These are phyloP conservation scores for Tiphia femorata DNA, from an alignment of 2,888 invertebrate species.

Conservation along the genomic window DNA sequence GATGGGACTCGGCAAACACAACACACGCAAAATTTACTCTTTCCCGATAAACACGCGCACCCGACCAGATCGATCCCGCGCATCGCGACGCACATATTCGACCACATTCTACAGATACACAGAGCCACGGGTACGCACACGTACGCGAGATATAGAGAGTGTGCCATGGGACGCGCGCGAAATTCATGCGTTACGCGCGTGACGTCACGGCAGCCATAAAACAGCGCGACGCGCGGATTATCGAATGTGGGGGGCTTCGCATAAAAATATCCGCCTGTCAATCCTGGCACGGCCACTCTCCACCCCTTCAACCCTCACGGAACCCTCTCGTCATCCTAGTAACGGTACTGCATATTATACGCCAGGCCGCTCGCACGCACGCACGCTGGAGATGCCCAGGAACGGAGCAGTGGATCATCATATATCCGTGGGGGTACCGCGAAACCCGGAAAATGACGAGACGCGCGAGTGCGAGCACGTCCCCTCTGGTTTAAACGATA, in stretches of 20 bases:
- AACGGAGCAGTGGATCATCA: no score
- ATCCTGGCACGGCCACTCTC: conserved; percentile 46
- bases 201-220: conserved; percentile 64
- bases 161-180: conserved; percentile 3
- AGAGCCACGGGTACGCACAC: not conserved
- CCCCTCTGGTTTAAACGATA: no score
- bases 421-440: no score
- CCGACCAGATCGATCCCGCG: no score
- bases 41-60: not conserved
- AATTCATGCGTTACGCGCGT: conserved; percentile 49
- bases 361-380: no score
- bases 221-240: conserved; percentile 62
- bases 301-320: no score
- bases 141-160: not conserved
- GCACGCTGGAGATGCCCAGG: no score
- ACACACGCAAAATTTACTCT: not conserved
- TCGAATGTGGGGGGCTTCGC: conserved; percentile 64
- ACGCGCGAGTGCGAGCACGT: no score
- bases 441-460: no score
- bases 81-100: not conserved
- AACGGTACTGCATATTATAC: no score
- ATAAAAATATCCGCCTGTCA: conserved; percentile 65
- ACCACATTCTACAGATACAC: no score
- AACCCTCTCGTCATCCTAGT: no score
- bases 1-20: conserved; percentile 1